These are phyloP conservation scores for Python bivittatus DNA, from an alignment of 2,113 vertebrate species.

Conservation along the genomic window DNA sequence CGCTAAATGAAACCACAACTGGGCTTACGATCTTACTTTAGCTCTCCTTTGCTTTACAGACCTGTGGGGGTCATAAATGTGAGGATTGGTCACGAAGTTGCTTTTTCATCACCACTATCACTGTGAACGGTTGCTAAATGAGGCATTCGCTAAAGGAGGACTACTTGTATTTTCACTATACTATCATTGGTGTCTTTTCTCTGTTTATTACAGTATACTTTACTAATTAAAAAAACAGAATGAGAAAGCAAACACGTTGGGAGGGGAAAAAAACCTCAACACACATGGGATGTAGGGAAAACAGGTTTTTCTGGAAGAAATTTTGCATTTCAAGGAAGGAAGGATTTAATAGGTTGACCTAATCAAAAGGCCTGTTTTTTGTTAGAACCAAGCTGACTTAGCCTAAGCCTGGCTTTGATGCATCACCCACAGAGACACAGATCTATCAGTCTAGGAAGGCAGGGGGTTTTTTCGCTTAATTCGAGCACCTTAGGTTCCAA, in stretches of 20 bases:
- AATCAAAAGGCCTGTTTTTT: neutral
- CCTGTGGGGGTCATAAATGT: too few relatives aligned
- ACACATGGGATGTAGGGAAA: neutral
- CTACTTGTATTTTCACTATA: neutral
- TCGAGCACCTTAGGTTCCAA: neutral
- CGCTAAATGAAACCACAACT: too few relatives aligned
- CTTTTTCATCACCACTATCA: too few relatives aligned
- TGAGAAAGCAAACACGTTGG: neutral
- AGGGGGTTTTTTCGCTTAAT: neutral
- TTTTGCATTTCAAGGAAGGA: neutral
- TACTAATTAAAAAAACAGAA: neutral
- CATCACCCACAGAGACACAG: neutral
- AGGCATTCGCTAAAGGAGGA: too few relatives aligned
- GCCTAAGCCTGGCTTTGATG: neutral
- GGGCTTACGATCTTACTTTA: too few relatives aligned
- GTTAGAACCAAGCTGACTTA: neutral
- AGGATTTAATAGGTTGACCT: neutral
- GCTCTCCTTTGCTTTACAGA: too few relatives aligned
- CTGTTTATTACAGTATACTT: neutral
- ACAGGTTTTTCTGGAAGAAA: neutral
- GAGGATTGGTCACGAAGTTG: too few relatives aligned
- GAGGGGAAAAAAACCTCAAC: neutral
- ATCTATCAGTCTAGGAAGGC: neutral
- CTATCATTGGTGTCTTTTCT: neutral
- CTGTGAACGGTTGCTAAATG: too few relatives aligned